phyloP scores from a whole-genome alignment of 1,140 invertebrate genomes.

The Drosophila melanica region DNA sequence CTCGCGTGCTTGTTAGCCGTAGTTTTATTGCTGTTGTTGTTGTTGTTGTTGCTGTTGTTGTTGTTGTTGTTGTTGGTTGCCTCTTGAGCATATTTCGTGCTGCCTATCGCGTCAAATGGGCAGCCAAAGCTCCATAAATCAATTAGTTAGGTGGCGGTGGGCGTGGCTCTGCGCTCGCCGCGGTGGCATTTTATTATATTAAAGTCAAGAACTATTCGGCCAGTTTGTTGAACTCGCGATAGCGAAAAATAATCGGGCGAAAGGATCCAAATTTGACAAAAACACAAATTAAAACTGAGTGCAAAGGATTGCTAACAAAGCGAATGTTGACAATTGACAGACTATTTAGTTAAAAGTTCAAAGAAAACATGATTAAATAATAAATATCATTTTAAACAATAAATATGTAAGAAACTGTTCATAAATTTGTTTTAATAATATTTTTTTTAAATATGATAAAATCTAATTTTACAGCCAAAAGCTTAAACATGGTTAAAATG shows the following conservation, averaged over 20 bases:
- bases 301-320: no score
- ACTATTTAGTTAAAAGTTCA: no score
- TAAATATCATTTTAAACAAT: no score
- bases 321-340: no score
- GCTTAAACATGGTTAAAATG: no score
- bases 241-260: not conserved
- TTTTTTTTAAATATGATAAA: no score
- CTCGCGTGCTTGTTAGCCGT: slow-evolving; percentile 49
- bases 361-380: no score
- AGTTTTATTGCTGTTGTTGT: slow-evolving; percentile 16
- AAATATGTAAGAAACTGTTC: no score
- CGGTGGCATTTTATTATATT: slow-evolving; percentile 21
- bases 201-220: slow-evolving; percentile 10
- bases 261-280: no score
- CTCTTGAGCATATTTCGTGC: slow-evolving; percentile 57
- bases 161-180: not conserved
- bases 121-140: slow-evolving; percentile 60
- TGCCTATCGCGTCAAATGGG: slow-evolving; percentile 62
- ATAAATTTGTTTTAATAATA: no score
- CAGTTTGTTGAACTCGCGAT: slow-evolving; percentile 24
- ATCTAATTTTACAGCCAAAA: no score
- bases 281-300: no score
- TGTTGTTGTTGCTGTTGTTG: slow-evolving; percentile 20
- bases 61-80: slow-evolving; percentile 10
- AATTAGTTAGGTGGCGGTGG: slow-evolving; percentile 48